Base-by-base conservation (phyloP, 37 sponge, comb jelly and placozoan species). In the Cliona cf. orientalis region DNA sequence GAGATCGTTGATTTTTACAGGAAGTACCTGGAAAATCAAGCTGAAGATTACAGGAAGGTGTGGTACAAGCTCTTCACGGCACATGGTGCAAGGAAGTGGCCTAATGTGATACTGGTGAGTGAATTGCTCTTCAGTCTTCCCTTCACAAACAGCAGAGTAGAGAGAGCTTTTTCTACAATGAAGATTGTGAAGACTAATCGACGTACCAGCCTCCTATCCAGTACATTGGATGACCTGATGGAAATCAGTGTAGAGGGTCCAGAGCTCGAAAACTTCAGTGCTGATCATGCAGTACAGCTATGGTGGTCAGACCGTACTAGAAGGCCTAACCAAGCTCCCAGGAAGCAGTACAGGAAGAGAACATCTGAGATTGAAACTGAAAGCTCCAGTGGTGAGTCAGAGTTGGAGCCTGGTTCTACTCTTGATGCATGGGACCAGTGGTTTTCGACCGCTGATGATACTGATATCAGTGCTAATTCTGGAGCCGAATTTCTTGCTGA, bases 31-130 rank as follows among this genome's bases (percentile, higher is more conserved):
- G 35, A 66, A 39, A 42, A 69, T 17, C 33, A 66, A 19, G n/a
- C 14, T 25, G 41, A 45, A 34, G 58, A 55, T 29, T 81, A 81
- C 45, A n/a, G 71, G 29, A 81, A 81, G 32, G 71, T 87, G 38
- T 87, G 88, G 88, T 84, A 84, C 81, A 84, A 90, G 79, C 75
- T 90, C 36, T 46, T 74, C 31, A 66, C 81, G 1, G 49, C 61
- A 32, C 81, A 75, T 66, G 90, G 84, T 74, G 69, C 64, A 2
- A 9, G 59, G 9, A 89, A 68, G 33, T 89, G 90, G 85, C 68
- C n/a, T 80, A 42, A 83, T 61, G 40, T 81, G 31, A 43, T 88
- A 9, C 14, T 71, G 1, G 58, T 86, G 36, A 33, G 59, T 68
- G 77, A 86, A 59, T 74, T 86, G 2, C 38, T 68, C 21, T 89